A percentile compares a stretch with the other conserved stretches of the same genome.
Conservation (phyloP, 2,113 vertebrate species). For the Azemiops feae region DNA sequence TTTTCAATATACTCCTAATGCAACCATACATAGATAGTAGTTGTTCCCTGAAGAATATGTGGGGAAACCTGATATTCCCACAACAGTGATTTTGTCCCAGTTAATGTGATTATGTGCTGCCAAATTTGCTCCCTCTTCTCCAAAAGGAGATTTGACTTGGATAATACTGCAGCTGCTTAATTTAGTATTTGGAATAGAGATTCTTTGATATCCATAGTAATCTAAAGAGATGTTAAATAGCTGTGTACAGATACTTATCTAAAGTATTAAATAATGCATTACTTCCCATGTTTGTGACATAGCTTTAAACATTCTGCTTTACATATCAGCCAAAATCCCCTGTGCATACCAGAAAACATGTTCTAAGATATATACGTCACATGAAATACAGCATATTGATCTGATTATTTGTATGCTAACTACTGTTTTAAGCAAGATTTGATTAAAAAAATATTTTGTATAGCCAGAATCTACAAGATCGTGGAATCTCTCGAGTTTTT, state of each 20-base stretch:
- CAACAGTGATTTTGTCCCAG: background rate
- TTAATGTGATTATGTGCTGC: background rate
- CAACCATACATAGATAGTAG: background rate
- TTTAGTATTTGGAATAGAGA: constrained; percentile 3
- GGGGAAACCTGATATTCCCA: background rate
- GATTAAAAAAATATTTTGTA: background rate
- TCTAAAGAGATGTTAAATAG: background rate
- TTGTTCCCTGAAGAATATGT: background rate
- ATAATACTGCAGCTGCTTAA: background rate
- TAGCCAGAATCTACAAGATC: background rate
- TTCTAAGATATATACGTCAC: background rate
- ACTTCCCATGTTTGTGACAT: background rate
- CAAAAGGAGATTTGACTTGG: background rate
- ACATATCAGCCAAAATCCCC: background rate
- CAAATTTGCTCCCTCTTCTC: background rate
- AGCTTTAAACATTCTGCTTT: background rate
- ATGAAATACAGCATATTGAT: background rate
- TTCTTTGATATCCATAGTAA: constrained; percentile 26
- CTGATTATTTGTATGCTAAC: background rate
- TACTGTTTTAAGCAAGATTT: background rate
- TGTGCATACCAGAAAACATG: background rate
- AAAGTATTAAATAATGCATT: background rate
- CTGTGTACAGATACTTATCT: background rate
- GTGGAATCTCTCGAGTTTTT: background rate
- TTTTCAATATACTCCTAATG: background rate